phyloP scores from a whole-genome alignment of 2,888 invertebrate genomes.

The Stratiomys singularior region DNA sequence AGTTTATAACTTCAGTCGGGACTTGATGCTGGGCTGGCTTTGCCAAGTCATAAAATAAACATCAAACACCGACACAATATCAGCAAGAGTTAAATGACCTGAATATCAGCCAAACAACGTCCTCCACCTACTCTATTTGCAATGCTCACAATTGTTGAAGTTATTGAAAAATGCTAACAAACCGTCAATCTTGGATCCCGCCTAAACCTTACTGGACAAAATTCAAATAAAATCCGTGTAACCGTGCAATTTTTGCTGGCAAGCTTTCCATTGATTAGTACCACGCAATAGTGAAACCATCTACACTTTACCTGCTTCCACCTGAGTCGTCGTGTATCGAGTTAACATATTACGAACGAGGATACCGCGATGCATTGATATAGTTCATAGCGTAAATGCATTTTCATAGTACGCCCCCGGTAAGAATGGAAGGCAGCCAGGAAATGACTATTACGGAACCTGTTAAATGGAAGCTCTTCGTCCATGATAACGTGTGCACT shows the following conservation, averaged over 20 bases:
- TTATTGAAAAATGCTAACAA: not conserved
- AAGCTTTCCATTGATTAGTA: not conserved
- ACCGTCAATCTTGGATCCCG: not conserved
- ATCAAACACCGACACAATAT: not conserved
- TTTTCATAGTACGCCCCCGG: not conserved
- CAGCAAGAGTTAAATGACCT: not conserved
- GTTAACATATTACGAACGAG: not conserved
- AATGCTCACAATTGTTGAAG: not conserved
- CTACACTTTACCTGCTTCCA: not conserved
- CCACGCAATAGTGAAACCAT: not conserved
- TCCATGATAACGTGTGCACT: not conserved
- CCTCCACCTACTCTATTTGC: not conserved
- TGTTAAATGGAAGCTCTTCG: constrained; percentile 29
- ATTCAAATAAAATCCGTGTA: constrained; percentile 1
- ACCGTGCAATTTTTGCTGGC: not conserved
- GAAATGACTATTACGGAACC: constrained; percentile 33
- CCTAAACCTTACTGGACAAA: not conserved
- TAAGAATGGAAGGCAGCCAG: constrained; percentile 18
- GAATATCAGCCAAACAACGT: not conserved
- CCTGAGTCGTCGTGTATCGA: not conserved
- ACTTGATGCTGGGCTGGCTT: no score
- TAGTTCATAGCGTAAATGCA: not conserved
- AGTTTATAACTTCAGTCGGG: no score
- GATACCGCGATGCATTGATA: not conserved
- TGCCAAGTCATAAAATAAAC: not conserved